Conservation (phyloP, 2,888 invertebrate genomes). For the Cataglyphis cursor region DNA sequence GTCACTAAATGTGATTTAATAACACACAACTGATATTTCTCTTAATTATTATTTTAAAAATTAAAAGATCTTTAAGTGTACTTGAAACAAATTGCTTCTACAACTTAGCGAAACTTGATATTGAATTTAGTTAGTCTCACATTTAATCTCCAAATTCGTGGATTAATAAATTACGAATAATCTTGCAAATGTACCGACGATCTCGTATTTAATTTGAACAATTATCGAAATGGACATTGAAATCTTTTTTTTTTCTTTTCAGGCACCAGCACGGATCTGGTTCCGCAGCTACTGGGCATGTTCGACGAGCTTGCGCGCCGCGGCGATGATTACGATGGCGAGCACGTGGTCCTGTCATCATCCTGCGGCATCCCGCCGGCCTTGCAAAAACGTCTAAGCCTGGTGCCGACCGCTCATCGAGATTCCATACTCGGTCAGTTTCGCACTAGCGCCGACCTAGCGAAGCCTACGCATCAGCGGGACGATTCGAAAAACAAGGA, state of each 20-base stretch:
- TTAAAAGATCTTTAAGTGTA: too few species aligned
- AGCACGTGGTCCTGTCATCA: slow-evolving; percentile 77
- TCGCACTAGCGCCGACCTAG: slow-evolving; percentile 51
- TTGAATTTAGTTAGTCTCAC: neutral
- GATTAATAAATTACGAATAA: too few species aligned
- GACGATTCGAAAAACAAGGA: slow-evolving; percentile 53
- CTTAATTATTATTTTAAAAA: neutral
- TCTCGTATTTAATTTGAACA: too few species aligned
- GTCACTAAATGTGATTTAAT: neutral
- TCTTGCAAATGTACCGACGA: neutral
- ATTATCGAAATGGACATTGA: too few species aligned
- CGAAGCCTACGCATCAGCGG: slow-evolving; percentile 30
- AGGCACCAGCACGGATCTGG: slow-evolving; percentile 94
- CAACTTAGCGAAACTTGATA: neutral
- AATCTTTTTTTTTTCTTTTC: slow-evolving; percentile 87
- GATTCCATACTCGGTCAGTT: slow-evolving; percentile 82
- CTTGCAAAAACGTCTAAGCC: slow-evolving; percentile 83
- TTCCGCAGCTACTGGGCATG: slow-evolving; percentile 94
- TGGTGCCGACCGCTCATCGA: slow-evolving; percentile 80
- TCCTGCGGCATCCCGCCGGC: slow-evolving; percentile 79
- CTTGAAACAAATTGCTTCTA: too few species aligned
- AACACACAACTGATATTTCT: neutral
- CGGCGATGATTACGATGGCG: slow-evolving; percentile 76
- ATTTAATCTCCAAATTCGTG: neutral
- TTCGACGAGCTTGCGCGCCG: slow-evolving; percentile 92